Evolutionary conservation across 2,797 vertebrate genomes (phyloP), one percentile per base, ranked within the genome.

Genomic region (Thaleichthys pacificus): DNA sequence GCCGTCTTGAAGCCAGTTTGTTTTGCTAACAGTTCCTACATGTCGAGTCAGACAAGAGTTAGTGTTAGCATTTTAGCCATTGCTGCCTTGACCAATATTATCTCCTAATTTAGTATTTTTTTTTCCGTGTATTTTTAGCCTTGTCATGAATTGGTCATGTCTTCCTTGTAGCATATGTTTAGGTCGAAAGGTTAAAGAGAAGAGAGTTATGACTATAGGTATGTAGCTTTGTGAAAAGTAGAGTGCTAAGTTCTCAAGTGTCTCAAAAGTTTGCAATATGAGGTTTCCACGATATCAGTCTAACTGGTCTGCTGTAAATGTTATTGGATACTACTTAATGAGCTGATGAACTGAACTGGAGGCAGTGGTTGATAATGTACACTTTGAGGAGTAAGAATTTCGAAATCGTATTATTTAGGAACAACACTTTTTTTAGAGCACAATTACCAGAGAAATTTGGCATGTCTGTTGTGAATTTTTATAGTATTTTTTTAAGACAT

Each of bases 41-140:
- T 77, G 62, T 70, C 19, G n/a, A 4, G 19, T 61, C 19, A 42
- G 14, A 30, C 35, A 17, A 64, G n/a, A 58, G 4, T 28, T 74
- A 61, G 24, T 60, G 68, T 74, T 35, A 61, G 42, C 56, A 57
- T 68, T 81, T 81, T 65, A 82, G 71, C 78, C 80, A 67, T 58
- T 1, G 73, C 82, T 86, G 84, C 75, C 84, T 86, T 86, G 58
- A 72, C 75, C 60, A 32, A 4, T 74, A 19, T 62, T 70, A 69
- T 69, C 73, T 73, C 70, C 64, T 85, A 22, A 70, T 74, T 72
- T 68, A 0, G 51, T 17, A n/a, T 56, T 2, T 17, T n/a, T 2
- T 17, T 54, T 54, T 54, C 19, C 19, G 3, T 51, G 47, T 51
- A 7, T n/a, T 54, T 42, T 42, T 42, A 42, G 38, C 5, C 56